A percentile compares a stretch with the other conserved stretches of the same genome.
phyloP scores from a whole-genome alignment of 35 echinoderm and acorn worm genomes.

The Heliocidaris erythrogramma region DNA sequence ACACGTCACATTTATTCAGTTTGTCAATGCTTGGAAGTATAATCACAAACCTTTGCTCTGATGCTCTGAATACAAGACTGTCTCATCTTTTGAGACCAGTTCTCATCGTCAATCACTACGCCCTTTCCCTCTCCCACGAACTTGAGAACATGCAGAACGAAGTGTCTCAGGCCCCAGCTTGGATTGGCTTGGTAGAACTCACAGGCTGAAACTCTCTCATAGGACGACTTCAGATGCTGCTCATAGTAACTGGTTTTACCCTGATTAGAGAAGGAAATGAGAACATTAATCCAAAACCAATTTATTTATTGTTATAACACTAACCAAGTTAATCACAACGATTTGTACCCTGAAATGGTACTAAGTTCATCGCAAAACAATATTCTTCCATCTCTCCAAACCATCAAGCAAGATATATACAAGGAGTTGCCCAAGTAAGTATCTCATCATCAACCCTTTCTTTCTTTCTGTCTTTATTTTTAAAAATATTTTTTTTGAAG shows the following conservation, averaged over 20 bases:
- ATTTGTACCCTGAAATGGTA: neutral
- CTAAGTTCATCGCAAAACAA: neutral
- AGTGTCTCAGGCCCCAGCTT: slow-evolving; percentile 29
- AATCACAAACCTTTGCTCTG: slow-evolving; percentile 43
- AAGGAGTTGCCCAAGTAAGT: no score
- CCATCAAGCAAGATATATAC: no score
- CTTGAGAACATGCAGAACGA: slow-evolving; percentile 25
- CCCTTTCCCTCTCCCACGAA: slow-evolving; percentile 36
- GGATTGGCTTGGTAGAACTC: slow-evolving; percentile 48
- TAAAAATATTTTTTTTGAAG: no score
- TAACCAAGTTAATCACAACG: no score
- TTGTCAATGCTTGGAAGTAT: neutral
- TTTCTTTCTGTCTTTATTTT: no score
- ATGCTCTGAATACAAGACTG: slow-evolving; percentile 50
- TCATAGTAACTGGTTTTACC: slow-evolving; percentile 62
- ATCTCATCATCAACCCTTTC: no score
- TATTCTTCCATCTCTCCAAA: no score
- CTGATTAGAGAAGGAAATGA: slow-evolving; percentile 1
- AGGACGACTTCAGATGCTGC: neutral
- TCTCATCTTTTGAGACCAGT: slow-evolving; percentile 53
- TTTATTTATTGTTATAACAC: neutral
- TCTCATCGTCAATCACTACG: slow-evolving; percentile 70
- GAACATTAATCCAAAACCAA: neutral
- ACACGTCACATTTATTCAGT: no score
- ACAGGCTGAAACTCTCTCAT: slow-evolving; percentile 51